These are phyloP conservation scores for Brachirus orientalis DNA, from an alignment of 2,113 vertebrate species.

Conservation along the genomic window DNA sequence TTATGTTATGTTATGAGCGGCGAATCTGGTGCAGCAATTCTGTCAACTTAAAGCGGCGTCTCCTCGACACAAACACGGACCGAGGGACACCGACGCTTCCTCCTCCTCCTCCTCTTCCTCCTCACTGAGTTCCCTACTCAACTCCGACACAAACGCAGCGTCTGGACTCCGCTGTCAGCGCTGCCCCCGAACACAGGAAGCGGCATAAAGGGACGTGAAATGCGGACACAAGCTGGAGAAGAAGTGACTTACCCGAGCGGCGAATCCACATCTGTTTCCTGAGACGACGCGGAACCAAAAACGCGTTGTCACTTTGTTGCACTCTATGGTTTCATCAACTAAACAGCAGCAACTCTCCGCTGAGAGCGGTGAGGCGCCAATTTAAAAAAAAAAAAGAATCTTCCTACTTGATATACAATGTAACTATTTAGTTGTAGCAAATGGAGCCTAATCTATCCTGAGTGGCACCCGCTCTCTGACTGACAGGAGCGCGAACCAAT, in stretches of 20 bases:
- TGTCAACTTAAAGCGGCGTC: conserved; percentile 37
- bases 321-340: conserved; percentile 19
- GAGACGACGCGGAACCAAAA: conserved; percentile 27
- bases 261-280: conserved; percentile 81
- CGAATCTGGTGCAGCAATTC: background rate
- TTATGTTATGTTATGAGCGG: background rate
- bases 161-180: conserved; percentile 40
- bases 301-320: conserved; percentile 38
- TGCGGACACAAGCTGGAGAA: conserved; percentile 54
- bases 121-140: background rate
- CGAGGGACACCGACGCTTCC: background rate
- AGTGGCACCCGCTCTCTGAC: conserved; percentile 70
- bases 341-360: conserved; percentile 28
- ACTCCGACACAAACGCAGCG: background rate
- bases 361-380: conserved; percentile 47
- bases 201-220: conserved; percentile 7
- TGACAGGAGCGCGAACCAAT: conserved; percentile 72
- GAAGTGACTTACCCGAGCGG: conserved; percentile 80
- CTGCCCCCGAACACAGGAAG: conserved; percentile 23
- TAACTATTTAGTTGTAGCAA: conserved; percentile 84
- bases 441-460: conserved; percentile 82
- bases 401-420: conserved; percentile 70
- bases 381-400: conserved; percentile 50
- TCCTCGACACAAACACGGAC: conserved; percentile 17
- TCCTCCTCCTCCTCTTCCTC: conserved; percentile 3